Evolutionary conservation across 2,113 vertebrate species (phyloP), one percentile per base, ranked within the genome.

Genomic region (Lethenteron reissneri): DNA sequence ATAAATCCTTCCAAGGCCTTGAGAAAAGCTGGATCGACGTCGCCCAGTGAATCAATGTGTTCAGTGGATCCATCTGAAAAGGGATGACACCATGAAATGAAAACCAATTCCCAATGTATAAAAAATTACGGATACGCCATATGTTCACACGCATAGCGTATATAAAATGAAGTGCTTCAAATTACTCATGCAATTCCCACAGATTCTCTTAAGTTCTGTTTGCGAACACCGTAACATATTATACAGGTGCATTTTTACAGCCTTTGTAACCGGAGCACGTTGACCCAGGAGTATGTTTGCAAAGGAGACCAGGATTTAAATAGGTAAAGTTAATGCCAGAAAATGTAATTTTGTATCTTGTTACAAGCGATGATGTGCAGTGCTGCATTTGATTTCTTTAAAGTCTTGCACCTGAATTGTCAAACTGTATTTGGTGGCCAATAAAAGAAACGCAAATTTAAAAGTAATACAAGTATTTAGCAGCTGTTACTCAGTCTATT

Each of bases 1-100:
- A 96, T 80, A 80, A 97, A 97, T 9, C 89, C 90, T 76, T 94
- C 89, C 81, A 95, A 79, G 72, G 83, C 82, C 77, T 86, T 87
- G 76, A 95, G 83, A 89, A 78, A 86, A 74, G 76, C 77, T 81
- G 71, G 84, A 78, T 76, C 85, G n/a, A 25, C 3, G 25, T 68
- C 25, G 9, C 64, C 25, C 64, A 68, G 9, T 68, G n/a, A 17
- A n/a, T 68, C n/a, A 11, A 17, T 68, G 9, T n/a, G n/a, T 68
- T 68, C 9, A 68, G n/a, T 68, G n/a, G 64, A 10, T 25, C n/a
- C 8, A n/a, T 68, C n/a, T 10, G n/a, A 68, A 68, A 68, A 68
- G 25, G 25, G 17, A 64, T 15, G 60, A 25, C n/a, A 68, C 64
- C n/a, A 68, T 17, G 11, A 9, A 68, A 25, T 68, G n/a, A 68